Evolutionary conservation across 2,797 vertebrate species (phyloP).

Genomic region (Argyrosomus regius): DNA sequence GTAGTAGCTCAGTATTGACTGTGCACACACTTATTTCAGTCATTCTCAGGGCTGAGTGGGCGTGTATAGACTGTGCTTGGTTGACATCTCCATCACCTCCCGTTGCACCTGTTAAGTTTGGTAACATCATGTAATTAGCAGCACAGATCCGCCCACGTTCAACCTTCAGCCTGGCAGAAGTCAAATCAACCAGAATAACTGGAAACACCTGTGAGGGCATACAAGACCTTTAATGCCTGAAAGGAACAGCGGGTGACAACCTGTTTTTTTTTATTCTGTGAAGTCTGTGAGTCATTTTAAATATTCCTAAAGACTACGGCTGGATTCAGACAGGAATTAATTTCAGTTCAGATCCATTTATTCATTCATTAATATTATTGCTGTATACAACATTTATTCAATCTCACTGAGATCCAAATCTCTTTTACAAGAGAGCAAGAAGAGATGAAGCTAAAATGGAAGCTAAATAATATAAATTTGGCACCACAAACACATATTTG

Average conservation of each 20-base stretch:
- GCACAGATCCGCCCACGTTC: neutral
- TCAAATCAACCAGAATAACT: neutral
- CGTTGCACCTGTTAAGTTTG: neutral
- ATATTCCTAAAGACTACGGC: too few species aligned
- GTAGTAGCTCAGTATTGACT: too few species aligned
- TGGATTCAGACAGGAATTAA: too few species aligned
- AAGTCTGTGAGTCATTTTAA: too few species aligned
- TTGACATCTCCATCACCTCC: conserved; percentile 6
- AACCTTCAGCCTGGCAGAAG: neutral
- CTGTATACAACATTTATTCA: too few species aligned
- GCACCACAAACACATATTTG: neutral
- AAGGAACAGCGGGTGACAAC: neutral
- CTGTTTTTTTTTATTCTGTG: neutral
- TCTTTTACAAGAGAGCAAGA: too few species aligned
- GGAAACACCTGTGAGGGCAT: conserved; percentile 8
- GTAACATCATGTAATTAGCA: neutral
- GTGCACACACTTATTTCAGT: neutral
- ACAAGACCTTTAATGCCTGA: neutral
- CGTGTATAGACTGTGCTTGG: neutral
- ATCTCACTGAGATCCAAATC: too few species aligned
- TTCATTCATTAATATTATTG: too few species aligned
- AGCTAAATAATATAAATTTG: too few species aligned
- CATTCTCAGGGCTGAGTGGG: neutral
- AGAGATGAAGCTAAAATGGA: too few species aligned
- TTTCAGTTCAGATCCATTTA: too few species aligned